Conservation (phyloP, 2,797 vertebrate genomes). For the Lacerta bilineata region DNA sequence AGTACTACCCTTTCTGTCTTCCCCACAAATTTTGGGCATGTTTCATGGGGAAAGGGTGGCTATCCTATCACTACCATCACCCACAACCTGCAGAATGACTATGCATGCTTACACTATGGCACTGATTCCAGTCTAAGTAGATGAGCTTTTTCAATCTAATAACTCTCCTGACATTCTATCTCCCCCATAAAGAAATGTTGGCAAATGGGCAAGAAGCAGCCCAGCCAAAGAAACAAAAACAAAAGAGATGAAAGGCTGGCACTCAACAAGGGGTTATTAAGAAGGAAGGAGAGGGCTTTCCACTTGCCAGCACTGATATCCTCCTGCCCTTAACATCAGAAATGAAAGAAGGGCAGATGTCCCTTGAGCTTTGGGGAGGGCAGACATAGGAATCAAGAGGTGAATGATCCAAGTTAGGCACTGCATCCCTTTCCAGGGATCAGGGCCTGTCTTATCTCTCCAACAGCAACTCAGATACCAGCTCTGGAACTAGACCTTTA, state of each 20-base stretch:
- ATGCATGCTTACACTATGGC: not conserved
- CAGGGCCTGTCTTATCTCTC: constrained; percentile 8
- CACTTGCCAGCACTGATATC: constrained; percentile 9
- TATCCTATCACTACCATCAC: too few relatives aligned
- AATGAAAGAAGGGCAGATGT: constrained; percentile 22
- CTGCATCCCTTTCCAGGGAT: not conserved
- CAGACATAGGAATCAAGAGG: constrained; percentile 52
- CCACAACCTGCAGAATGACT: not conserved
- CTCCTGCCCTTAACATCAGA: constrained; percentile 13
- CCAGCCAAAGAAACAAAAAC: not conserved
- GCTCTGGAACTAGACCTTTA: not conserved
- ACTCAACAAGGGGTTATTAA: not conserved
- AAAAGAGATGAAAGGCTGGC: not conserved
- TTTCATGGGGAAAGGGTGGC: not conserved
- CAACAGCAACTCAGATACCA: not conserved
- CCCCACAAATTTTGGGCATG: not conserved
- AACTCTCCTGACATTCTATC: not conserved
- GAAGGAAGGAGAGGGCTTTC: not conserved
- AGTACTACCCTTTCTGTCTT: too few relatives aligned
- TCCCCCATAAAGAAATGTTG: not conserved
- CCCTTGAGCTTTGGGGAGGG: not conserved
- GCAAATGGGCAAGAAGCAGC: constrained; percentile 2
- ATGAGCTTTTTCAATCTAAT: constrained; percentile 6
- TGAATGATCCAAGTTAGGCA: not conserved
- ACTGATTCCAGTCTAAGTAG: not conserved